These are phyloP conservation scores for Penaeus indicus DNA, from an alignment of 1,140 invertebrate species.

Conservation along the genomic window DNA sequence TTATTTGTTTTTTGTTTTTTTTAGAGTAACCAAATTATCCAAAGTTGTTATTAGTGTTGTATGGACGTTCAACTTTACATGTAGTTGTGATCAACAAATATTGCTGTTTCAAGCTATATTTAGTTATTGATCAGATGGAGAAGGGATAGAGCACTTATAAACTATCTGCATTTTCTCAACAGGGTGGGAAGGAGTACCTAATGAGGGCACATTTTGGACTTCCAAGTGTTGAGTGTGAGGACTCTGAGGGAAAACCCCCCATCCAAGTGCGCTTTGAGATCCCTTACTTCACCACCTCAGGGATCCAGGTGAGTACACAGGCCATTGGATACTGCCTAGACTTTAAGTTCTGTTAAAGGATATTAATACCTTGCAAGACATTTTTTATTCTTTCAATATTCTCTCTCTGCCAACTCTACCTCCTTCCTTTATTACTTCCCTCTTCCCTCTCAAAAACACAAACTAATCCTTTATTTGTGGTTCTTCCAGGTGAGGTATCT, in stretches of 20 bases:
- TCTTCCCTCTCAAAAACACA: background rate
- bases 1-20: too few relatives aligned
- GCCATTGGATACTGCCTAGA: background rate
- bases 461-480: constrained; percentile 31
- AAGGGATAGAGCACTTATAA: too few relatives aligned
- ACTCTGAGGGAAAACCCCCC: constrained; percentile 96
- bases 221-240: constrained; percentile 95
- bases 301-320: constrained; percentile 85
- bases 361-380: background rate
- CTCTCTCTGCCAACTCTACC: background rate
- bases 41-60: background rate
- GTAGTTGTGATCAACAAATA: too few relatives aligned
- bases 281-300: constrained; percentile 99
- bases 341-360: background rate
- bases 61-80: background rate
- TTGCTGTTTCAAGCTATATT: too few relatives aligned
- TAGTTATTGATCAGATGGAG: too few relatives aligned
- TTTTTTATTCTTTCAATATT: background rate
- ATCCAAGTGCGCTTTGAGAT: constrained; percentile 99
- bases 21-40: too few relatives aligned
- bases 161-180: constrained; percentile 26
- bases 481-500: constrained; percentile 86
- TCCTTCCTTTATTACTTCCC: background rate
- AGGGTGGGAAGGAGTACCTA: constrained; percentile 97
- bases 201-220: constrained; percentile 99